phyloP scores from a whole-genome alignment of 1,140 invertebrate species.

The Scaptomyza pallida region DNA sequence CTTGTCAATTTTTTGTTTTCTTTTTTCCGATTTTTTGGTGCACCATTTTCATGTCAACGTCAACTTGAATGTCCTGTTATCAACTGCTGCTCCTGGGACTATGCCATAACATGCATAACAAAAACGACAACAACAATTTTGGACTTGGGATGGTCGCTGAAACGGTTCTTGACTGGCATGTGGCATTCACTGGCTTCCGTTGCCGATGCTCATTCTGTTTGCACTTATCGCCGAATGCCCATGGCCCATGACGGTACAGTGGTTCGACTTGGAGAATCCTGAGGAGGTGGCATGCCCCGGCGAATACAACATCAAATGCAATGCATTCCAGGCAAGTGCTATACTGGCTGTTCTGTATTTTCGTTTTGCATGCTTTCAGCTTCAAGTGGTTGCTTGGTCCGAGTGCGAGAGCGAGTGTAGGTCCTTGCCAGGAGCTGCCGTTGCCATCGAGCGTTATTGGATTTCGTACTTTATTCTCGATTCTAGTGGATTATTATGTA shows the following conservation, averaged over 20 bases:
- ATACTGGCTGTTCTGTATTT: constrained; percentile 54
- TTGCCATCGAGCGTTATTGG: constrained; percentile 80
- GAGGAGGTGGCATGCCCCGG: constrained; percentile 89
- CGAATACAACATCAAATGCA: constrained; percentile 87
- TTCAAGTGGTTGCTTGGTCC: constrained; percentile 53
- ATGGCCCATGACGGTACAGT: constrained; percentile 85
- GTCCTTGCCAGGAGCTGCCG: constrained; percentile 53
- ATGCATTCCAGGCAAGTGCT: constrained; percentile 83
- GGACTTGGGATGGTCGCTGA: constrained; percentile 53
- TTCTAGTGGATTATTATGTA: constrained; percentile 81
- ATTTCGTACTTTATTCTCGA: constrained; percentile 78
- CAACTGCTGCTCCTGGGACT: constrained; percentile 62
- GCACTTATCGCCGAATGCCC: constrained; percentile 75
- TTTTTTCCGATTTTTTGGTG: constrained; percentile 40
- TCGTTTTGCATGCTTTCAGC: constrained; percentile 80
- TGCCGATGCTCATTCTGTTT: constrained; percentile 76
- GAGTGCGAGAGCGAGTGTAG: constrained; percentile 47
- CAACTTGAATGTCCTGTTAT: constrained; percentile 71
- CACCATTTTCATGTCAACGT: constrained; percentile 68
- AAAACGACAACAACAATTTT: constrained; percentile 46
- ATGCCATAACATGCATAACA: constrained; percentile 71
- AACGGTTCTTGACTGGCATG: constrained; percentile 75
- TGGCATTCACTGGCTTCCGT: constrained; percentile 78
- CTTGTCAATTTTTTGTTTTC: constrained; percentile 36
- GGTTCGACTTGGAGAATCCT: constrained; percentile 92